phyloP scores from a whole-genome alignment of 2,113 vertebrate genomes.

The Prietella phreatophila region DNA sequence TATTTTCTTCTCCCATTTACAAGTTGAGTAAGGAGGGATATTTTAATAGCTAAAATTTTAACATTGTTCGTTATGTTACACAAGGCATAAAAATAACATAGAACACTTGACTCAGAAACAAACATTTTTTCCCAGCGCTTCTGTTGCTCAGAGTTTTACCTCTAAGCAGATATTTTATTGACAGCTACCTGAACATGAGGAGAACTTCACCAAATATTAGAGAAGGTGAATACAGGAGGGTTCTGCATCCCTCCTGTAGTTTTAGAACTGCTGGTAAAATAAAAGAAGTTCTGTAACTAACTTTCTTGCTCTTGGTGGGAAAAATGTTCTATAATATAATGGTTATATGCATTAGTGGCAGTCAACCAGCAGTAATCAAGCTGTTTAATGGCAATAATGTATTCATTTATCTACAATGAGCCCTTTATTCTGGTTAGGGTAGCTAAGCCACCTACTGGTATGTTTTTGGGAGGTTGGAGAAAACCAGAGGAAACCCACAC shows the following conservation, averaged over 20 bases:
- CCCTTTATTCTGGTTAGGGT: background rate
- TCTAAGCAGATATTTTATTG: conserved; percentile 10
- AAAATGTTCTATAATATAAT: background rate
- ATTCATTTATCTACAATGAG: background rate
- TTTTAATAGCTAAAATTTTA: background rate
- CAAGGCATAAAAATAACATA: background rate
- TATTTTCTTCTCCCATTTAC: background rate
- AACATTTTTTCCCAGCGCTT: background rate
- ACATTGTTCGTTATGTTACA: background rate
- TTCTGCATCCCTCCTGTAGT: conserved; percentile 3
- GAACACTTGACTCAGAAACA: background rate
- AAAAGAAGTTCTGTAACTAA: background rate
- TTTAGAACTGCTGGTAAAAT: background rate
- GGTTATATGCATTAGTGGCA: background rate
- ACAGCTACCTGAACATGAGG: background rate
- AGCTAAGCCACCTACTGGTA: background rate
- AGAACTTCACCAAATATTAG: background rate
- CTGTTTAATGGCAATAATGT: background rate
- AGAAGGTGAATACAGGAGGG: background rate
- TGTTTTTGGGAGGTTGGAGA: background rate
- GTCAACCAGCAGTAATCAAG: background rate
- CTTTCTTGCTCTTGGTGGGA: background rate
- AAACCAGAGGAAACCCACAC: background rate
- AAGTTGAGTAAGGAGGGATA: background rate
- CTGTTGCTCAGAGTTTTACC: background rate